These are phyloP conservation scores for Rhineura floridana DNA, from an alignment of 2,113 vertebrate species.

Conservation along the genomic window DNA sequence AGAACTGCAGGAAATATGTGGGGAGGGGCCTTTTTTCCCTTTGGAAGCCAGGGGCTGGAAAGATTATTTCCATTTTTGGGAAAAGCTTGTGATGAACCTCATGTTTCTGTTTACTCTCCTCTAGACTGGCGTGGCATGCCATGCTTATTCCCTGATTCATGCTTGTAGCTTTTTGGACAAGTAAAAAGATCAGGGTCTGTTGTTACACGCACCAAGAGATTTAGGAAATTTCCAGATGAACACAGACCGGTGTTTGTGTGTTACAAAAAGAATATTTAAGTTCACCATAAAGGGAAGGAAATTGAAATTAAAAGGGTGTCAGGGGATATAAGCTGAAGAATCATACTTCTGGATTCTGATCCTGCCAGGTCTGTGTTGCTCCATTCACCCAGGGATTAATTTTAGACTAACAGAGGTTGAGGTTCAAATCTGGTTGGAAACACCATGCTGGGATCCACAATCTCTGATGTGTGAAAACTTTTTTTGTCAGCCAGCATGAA, in stretches of 20 bases:
- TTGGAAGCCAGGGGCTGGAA: neutral
- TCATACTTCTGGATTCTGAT: neutral
- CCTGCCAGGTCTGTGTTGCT: neutral
- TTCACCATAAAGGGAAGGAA: neutral
- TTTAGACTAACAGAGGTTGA: neutral
- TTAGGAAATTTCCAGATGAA: neutral
- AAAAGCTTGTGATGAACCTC: constrained; percentile 4
- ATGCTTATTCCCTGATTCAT: neutral
- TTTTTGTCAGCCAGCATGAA: too few relatives aligned
- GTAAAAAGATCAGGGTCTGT: neutral
- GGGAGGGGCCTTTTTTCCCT: constrained; percentile 21
- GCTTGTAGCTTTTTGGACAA: neutral
- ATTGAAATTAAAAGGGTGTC: neutral
- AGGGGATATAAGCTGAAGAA: neutral
- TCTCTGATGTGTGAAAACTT: neutral
- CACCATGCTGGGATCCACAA: neutral
- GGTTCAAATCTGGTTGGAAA: neutral
- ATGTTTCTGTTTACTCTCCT: constrained; percentile 1
- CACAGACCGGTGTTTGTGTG: neutral
- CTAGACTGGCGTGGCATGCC: neutral
- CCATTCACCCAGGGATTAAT: neutral
- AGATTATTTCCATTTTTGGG: constrained; percentile 41
- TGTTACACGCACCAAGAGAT: neutral
- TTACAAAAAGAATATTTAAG: neutral
- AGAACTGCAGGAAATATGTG: neutral